phyloP scores from a whole-genome alignment of 2,888 invertebrate genomes.

The Folsomia manolachei region DNA sequence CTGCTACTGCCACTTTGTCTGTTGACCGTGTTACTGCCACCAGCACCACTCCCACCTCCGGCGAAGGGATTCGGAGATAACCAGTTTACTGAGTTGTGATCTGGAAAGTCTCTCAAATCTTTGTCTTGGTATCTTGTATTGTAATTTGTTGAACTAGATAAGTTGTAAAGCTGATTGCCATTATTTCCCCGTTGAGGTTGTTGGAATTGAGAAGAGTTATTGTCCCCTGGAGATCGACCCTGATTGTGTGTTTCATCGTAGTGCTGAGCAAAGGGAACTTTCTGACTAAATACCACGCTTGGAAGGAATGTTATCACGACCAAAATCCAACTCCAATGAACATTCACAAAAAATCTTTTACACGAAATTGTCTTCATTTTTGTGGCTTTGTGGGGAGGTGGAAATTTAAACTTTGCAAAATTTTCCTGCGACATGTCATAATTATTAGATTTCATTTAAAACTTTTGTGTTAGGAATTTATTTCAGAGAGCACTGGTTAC shows the following conservation, averaged over 20 bases:
- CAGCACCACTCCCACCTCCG: background rate
- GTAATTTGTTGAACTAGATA: background rate
- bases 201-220: slow-evolving; percentile 2
- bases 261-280: slow-evolving; percentile 19
- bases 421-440: background rate
- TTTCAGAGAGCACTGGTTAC: background rate
- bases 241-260: slow-evolving; percentile 18
- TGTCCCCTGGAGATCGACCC: background rate
- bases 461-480: background rate
- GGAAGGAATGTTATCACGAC: background rate
- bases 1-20: too few species aligned
- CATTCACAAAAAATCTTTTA: background rate
- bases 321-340: background rate
- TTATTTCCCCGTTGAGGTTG: background rate
- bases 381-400: too few species aligned
- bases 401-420: too few species aligned
- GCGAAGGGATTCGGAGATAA: slow-evolving; percentile 42
- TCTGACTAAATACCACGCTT: slow-evolving; percentile 10
- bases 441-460: background rate
- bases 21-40: background rate
- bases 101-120: slow-evolving; percentile 35
- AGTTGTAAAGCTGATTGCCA: background rate
- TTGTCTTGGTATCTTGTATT: slow-evolving; percentile 28
- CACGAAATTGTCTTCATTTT: background rate
- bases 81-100: slow-evolving; percentile 37